Evolutionary conservation across 2,888 invertebrate species (phyloP), one percentile per base, ranked within the genome.

Genomic region (Cantharis rufa): DNA sequence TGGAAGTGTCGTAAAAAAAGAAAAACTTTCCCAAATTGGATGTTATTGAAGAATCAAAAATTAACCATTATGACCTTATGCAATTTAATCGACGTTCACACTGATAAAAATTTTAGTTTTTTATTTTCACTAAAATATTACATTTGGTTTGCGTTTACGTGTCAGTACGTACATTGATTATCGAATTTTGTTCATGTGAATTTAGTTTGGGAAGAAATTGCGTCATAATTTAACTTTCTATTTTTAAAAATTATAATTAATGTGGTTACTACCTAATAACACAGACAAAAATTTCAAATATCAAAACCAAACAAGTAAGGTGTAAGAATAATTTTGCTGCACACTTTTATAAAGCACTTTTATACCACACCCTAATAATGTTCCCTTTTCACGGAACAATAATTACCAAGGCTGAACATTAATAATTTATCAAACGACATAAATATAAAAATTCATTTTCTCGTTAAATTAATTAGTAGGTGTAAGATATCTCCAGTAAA

Each of bases 291-390:
- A 48, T 48, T 48, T 48, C 9, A 48, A 13, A 32, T 32, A 32
- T 32, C 13, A 32, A 32, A 32, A 32, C 32, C 5, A 13, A 48
- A 48, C 48, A 48, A 48, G 48, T n/a, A 48, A 48, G 48, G 48
- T 48, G 48, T 48, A 48, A 48, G n/a, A 48, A 48, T 48, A 48
- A 48, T 48, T 48, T n/a, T 48, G n/a, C n/a, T n/a, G n/a, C 48
- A 48, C 48, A 48, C n/a, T 48, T 48, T 48, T 48, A 48, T 48
- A 48, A 48, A 48, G n/a, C 48, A 48, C 48, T 48, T 48, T 48
- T 48, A n/a, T 66, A 66, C 64, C 64, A 66, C 64, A 66, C 64
- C 64, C 64, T 66, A 18, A 48, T 66, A 66, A 66, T 66, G 64
- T 24, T 66, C 64, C 64, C 64, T 21, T 15, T 66, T 66, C 64